These are phyloP conservation scores for Rhaphigaster nebulosa DNA, from an alignment of 2,888 invertebrate genomes.

Conservation along the genomic window DNA sequence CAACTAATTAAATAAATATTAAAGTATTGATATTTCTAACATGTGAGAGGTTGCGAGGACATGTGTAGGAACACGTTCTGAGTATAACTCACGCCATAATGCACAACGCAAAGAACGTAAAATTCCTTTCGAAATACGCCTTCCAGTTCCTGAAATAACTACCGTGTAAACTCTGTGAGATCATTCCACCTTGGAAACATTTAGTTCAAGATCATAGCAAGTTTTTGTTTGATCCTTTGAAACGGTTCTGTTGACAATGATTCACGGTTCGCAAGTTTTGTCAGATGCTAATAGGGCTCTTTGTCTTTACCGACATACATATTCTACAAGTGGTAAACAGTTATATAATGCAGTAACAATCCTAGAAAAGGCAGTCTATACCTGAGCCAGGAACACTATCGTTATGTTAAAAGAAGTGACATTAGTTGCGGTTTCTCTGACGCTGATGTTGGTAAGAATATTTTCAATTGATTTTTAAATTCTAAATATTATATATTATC, in stretches of 20 bases:
- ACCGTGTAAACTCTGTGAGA: not conserved
- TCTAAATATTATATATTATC: no score
- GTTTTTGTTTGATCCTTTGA: slow-evolving; percentile 33
- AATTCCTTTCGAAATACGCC: not conserved
- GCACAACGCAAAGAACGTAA: no score
- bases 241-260: slow-evolving; percentile 22
- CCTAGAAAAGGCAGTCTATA: not conserved
- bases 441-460: not conserved
- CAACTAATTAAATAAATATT: no score
- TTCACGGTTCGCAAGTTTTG: not conserved
- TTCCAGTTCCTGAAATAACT: not conserved
- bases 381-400: not conserved
- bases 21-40: no score
- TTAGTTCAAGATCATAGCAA: slow-evolving; percentile 16
- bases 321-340: slow-evolving; percentile 16
- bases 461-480: not conserved
- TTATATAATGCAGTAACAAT: not conserved
- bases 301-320: slow-evolving; percentile 4
- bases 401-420: not conserved
- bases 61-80: no score
- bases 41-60: no score
- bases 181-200: not conserved
- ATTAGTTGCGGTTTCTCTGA: not conserved
- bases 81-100: no score
- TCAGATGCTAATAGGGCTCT: not conserved